A percentile compares a stretch with the other conserved stretches of the same genome.
These are phyloP conservation scores for Mionectes olivaceus DNA, from an alignment of 2,797 vertebrate genomes.

Conservation along the genomic window DNA sequence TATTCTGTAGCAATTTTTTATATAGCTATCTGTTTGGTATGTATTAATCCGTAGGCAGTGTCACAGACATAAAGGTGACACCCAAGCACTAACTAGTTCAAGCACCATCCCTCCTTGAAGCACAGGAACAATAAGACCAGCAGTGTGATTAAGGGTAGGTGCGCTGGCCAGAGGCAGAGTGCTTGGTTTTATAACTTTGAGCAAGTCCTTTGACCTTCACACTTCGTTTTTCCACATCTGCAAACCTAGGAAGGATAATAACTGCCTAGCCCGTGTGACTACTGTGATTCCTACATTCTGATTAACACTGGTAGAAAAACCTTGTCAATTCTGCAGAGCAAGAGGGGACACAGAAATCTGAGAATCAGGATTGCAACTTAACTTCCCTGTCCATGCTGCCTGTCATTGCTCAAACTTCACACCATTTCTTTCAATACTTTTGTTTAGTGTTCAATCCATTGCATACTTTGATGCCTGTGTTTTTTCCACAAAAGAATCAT, in stretches of 20 bases:
- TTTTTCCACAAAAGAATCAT: neutral
- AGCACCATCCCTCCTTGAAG: neutral
- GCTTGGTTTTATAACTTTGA: neutral
- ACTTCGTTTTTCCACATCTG: conserved; percentile 13
- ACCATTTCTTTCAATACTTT: neutral
- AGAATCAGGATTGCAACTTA: neutral
- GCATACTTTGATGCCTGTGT: neutral
- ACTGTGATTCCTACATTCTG: conserved; percentile 9
- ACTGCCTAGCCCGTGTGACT: neutral
- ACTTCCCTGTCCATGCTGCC: neutral
- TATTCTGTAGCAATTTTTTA: neutral
- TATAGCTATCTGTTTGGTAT: neutral
- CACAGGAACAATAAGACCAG: neutral
- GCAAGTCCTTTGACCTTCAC: neutral
- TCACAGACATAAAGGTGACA: neutral
- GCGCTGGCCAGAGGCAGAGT: neutral
- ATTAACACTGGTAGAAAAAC: neutral
- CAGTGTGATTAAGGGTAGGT: neutral
- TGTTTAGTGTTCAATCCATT: neutral
- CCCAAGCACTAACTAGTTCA: neutral
- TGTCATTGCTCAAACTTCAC: neutral
- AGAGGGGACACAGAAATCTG: neutral
- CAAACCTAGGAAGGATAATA: conserved; percentile 9
- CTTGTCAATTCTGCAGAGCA: neutral
- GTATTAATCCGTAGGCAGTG: neutral